phyloP scores from a whole-genome alignment of 92 coral and sea anemone species.

The Metridium senile region DNA sequence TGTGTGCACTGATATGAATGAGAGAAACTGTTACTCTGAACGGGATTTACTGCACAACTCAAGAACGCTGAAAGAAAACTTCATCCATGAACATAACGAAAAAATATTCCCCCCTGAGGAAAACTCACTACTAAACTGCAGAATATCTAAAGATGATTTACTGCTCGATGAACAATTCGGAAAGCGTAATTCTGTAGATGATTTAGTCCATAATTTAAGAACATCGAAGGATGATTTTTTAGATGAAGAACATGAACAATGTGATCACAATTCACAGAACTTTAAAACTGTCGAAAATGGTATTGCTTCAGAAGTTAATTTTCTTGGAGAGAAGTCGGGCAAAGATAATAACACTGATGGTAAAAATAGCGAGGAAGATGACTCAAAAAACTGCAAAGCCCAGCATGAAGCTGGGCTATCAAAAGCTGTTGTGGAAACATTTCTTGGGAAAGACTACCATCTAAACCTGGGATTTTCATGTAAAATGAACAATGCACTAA shows the following conservation, averaged over 20 bases:
- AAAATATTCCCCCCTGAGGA: neutral
- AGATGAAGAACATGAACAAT: neutral
- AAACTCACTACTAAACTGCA: neutral
- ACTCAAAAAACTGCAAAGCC: conserved; percentile 36
- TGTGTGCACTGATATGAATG: neutral
- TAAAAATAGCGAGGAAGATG: conserved; percentile 30
- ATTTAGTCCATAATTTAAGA: too few species aligned
- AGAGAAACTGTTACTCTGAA: conserved; percentile 7
- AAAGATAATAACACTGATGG: conserved; percentile 24
- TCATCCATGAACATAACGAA: neutral
- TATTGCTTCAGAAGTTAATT: neutral
- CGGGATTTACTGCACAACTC: neutral
- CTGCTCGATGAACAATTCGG: neutral
- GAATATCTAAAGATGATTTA: neutral
- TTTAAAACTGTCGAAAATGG: neutral
- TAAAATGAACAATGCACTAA: conserved; percentile 67
- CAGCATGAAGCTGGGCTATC: conserved; percentile 45
- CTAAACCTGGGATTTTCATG: conserved; percentile 71
- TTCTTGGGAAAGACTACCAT: conserved; percentile 71
- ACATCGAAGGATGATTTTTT: neutral
- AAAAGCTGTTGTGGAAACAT: conserved; percentile 50
- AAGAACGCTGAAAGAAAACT: neutral
- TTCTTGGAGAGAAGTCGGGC: neutral
- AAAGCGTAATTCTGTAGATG: too few species aligned
- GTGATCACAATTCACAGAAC: neutral